Evolutionary conservation across 2,797 vertebrate genomes (phyloP), one percentile per base, ranked within the genome.

Genomic region (Champsocephalus esox): DNA sequence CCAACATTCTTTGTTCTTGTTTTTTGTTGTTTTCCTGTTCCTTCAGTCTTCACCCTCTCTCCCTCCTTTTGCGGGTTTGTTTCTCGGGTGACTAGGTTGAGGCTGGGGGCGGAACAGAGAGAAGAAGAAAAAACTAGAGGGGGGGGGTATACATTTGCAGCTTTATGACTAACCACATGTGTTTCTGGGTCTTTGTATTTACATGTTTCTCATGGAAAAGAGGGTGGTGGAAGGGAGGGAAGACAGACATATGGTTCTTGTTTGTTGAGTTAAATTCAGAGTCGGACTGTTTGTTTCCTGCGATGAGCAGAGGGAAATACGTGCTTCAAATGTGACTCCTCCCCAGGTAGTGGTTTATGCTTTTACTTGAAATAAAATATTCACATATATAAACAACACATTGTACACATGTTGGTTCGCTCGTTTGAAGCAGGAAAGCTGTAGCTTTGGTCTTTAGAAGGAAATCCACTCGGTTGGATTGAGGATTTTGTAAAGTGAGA

Each of bases 81-180:
- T 89, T 82, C 76, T 76, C 45, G 88, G 90, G 85, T 88, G 87
- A 92, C 81, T 84, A 89, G 90, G 88, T 89, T 73, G 77, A 87
- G 77, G 71, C 83, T 78, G 76, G 89, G 85, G 88, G 82, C 51
- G 73, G 82, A 88, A 85, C 75, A 81, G 74, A 83, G 77, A 83
- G 70, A 58, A 57, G 74, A 61, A 75, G 51, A 80, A 64, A 75
- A 38, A 78, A 62, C 0, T 6, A 38, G 8, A 43, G 69, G 49
- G 75, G 58, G 58, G 67, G 72, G 63, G 75, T 51, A 48, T 77
- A 70, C 77, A 84, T 92, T 92, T 88, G 80, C 79, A 89, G 91
- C 86, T 93, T 93, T 89, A 89, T 91, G 90, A 94, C 89, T 86
- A 89, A 92, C 90, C 93, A 94, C 93, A 94, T 93, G 92, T 94